Conservation (phyloP, 2,888 invertebrate genomes). For the Acanthoscelides obtectus region DNA sequence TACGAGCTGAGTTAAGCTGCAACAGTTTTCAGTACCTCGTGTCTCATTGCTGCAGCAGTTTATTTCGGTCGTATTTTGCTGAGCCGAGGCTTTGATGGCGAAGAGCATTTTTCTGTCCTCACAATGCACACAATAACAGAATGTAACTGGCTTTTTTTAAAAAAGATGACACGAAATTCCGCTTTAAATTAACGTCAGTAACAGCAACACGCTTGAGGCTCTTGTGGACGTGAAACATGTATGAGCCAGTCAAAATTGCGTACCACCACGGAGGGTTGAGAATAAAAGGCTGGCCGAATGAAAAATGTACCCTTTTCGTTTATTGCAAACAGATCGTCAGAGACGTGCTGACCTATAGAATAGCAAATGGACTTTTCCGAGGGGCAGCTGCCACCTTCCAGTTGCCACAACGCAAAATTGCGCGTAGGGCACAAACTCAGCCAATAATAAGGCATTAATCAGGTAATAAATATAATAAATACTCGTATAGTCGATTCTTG, state of each 20-base stretch:
- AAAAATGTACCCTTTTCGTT: background rate
- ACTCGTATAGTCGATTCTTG: too few species aligned
- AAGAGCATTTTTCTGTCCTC: background rate
- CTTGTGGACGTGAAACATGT: background rate
- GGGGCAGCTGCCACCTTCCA: too few species aligned
- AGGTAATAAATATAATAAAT: too few species aligned
- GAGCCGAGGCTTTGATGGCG: background rate
- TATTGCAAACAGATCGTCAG: background rate
- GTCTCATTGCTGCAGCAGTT: background rate
- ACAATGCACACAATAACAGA: background rate
- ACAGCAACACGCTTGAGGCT: background rate
- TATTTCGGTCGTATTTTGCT: background rate
- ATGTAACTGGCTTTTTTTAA: background rate
- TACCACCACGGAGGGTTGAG: background rate
- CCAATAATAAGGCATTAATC: too few species aligned
- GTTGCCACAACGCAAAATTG: too few species aligned
- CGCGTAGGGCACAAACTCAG: too few species aligned
- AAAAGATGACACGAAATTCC: background rate
- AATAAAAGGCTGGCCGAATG: background rate
- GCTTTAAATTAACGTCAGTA: background rate
- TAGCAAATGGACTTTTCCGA: too few species aligned
- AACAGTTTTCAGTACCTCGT: too few species aligned
- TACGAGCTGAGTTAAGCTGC: too few species aligned
- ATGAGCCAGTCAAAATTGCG: background rate
- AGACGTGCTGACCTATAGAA: too few species aligned